Conservation (phyloP, 2,113 vertebrate genomes). For the Equus przewalskii region DNA sequence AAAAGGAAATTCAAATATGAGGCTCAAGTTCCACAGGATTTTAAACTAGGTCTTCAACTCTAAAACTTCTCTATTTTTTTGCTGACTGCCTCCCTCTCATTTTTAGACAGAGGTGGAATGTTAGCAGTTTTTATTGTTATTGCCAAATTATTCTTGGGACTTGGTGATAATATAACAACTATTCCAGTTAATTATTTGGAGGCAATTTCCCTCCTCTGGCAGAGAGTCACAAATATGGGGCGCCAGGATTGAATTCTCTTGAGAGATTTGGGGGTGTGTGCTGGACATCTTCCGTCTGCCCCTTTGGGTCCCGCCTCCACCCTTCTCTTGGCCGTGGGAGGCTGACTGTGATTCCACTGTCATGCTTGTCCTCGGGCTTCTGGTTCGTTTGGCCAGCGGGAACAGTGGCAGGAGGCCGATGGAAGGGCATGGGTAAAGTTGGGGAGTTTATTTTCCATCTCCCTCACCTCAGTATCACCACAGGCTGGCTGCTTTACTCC, state of each 20-base stretch:
- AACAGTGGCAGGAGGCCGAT: background rate
- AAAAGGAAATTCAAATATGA: slow-evolving; percentile 15
- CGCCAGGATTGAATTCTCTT: background rate
- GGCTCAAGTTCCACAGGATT: background rate
- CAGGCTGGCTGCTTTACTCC: background rate
- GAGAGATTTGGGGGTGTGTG: background rate
- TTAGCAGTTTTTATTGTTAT: background rate
- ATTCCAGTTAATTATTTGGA: background rate
- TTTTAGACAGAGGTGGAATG: background rate
- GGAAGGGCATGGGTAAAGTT: background rate
- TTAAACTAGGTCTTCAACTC: background rate
- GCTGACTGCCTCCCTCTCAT: background rate
- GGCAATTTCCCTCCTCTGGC: background rate
- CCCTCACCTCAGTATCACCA: background rate
- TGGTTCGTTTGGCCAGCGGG: background rate
- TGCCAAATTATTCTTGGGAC: background rate
- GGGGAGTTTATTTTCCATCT: background rate
- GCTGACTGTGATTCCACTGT: background rate
- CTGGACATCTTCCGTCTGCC: background rate
- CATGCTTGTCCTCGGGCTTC: background rate
- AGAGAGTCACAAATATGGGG: background rate
- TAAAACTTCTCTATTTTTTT: background rate
- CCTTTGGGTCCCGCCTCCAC: background rate
- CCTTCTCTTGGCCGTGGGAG: background rate
- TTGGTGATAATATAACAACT: background rate